Evolutionary conservation across 2,797 vertebrate species (phyloP).

Genomic region (Anabas testudineus): DNA sequence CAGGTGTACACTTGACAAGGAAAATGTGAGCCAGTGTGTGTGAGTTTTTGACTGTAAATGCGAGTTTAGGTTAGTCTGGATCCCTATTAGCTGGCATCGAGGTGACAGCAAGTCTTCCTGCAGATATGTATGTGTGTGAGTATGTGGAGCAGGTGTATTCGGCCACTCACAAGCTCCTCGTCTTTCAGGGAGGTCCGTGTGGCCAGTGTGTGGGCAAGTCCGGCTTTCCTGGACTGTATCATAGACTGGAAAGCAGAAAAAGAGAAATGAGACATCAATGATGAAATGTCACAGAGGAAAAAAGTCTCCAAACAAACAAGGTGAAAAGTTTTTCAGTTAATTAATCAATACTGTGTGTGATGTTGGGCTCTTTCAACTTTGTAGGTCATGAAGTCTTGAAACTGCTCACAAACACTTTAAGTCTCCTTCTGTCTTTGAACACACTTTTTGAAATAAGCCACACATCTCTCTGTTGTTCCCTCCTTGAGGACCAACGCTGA

Average conservation of each 20-base stretch:
- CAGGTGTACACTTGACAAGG: background rate
- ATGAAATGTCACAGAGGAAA: constrained; percentile 1
- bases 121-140: constrained; percentile 1
- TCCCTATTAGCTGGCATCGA: background rate
- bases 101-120: constrained; percentile 5
- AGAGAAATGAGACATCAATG: background rate
- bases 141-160: constrained; percentile 10
- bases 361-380: constrained; percentile 11
- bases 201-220: constrained; percentile 91
- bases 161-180: constrained; percentile 93
- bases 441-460: background rate
- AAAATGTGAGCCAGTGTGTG: constrained; percentile 1
- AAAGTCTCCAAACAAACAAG: background rate
- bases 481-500: background rate
- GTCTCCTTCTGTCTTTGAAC: constrained; percentile 5
- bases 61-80: constrained; percentile 8
- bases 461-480: background rate
- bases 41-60: background rate
- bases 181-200: constrained; percentile 95
- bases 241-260: constrained; percentile 85
- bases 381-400: constrained; percentile 13
- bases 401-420: background rate
- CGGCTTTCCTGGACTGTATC: constrained; percentile 95
- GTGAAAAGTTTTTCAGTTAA: background rate
- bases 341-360: constrained; percentile 10